Evolutionary conservation across 2,113 vertebrate species (phyloP), one percentile per base, ranked within the genome.

Genomic region (Microcebus jonahi): DNA sequence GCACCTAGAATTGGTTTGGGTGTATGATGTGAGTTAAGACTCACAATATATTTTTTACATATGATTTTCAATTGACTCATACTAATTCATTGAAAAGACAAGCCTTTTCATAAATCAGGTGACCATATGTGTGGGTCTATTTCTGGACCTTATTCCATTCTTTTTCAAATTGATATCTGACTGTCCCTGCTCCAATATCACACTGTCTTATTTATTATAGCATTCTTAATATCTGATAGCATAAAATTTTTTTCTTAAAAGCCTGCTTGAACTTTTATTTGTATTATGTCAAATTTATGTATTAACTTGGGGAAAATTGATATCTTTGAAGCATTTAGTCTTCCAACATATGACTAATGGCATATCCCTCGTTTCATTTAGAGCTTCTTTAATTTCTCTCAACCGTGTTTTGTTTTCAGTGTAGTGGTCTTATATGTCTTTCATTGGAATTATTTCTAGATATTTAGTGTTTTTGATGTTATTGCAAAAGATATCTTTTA

Each of bases 101-200:
- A 48, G 57, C 4, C 70, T 76, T 86, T 86, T 77, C 45, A 59
- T 55, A 90, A 95, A 87, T 65, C 93, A 88, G 34, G 45, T 67
- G 31, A 67, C 29, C 39, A 80, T 63, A 21, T 48, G 27, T 79
- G 17, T 75, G 27, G 59, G 48, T 83, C 53, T 57, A 1, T 82
- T 91, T 92, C 87, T 76, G 39, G 34, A 42, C 23, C 91, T 61
- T 68, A 45, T 42, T 88, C 45, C 63, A 10, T 45, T 70, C 3
- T 70, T 92, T 95, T 93, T 85, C 50, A 93, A 59, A 20, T 53
- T 91, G 45, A 83, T 29, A 92, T 92, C 75, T 73, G 45, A 84
- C n/a, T 76, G 31, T 36, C 36, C 34, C 80, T 91, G 57, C 7
- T 73, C 13, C 3, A 73, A 21, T 73, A 70, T 76, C 34, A 85